phyloP scores from a whole-genome alignment of 2,797 vertebrate genomes.

The Tinamus major region DNA sequence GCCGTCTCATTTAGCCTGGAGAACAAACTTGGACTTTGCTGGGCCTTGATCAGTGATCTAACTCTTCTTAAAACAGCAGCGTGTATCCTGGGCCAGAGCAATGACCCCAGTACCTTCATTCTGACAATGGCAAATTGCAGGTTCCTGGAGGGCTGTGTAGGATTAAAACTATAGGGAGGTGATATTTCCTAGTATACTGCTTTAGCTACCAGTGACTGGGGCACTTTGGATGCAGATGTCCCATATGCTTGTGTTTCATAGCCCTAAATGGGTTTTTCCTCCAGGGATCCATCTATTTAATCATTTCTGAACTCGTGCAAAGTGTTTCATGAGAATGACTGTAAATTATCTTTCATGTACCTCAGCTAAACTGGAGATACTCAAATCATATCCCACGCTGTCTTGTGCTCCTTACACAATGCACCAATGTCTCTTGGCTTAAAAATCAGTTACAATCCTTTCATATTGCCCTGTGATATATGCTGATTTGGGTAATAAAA shows the following conservation, averaged over 20 bases:
- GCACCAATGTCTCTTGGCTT: not conserved
- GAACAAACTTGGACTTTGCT: not conserved
- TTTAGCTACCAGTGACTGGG: not conserved
- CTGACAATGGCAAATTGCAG: not conserved
- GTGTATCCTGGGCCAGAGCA: not conserved
- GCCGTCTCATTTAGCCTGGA: not conserved
- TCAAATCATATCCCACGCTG: not conserved
- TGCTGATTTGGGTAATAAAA: not conserved
- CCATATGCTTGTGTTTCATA: not conserved
- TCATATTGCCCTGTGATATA: not conserved
- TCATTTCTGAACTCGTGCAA: not conserved
- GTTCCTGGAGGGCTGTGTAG: not conserved
- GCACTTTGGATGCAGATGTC: not conserved
- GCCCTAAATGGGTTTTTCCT: conserved; percentile 4
- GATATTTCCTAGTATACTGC: not conserved
- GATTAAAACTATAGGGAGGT: accelerated
- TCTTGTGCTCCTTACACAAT: not conserved
- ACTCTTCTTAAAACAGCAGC: not conserved
- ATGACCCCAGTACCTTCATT: not conserved
- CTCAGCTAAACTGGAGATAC: not conserved
- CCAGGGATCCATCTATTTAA: not conserved
- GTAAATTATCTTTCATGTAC: not conserved
- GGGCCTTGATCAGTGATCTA: not conserved
- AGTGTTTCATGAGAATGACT: not conserved
- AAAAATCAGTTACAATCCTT: not conserved